phyloP scores from a whole-genome alignment of 2,113 vertebrate genomes.

The Salvator merianae region DNA sequence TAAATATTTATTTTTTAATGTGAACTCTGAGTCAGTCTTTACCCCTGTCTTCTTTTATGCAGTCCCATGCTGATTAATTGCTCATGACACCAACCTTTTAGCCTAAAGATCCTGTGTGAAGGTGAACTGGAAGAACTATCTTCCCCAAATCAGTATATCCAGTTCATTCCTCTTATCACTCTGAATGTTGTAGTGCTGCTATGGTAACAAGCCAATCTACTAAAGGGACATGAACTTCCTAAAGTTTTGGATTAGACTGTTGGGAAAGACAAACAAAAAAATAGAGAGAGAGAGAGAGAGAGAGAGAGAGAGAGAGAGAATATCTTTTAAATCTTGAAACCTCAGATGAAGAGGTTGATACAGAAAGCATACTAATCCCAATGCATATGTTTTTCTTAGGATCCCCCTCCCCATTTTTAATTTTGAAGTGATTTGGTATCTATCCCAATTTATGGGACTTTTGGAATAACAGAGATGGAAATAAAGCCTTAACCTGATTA shows the following conservation, averaged over 20 bases:
- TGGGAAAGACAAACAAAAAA: no score
- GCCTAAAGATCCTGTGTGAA: no score
- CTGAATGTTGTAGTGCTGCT: slow-evolving; percentile 13
- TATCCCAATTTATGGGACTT: no score
- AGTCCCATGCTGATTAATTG: no score
- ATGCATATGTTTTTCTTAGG: background rate
- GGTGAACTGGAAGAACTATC: no score
- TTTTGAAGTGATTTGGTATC: background rate
- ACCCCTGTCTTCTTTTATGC: no score
- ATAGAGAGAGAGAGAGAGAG: no score
- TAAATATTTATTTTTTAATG: no score
- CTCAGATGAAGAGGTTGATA: background rate
- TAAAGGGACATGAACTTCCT: background rate
- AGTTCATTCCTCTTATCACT: background rate
- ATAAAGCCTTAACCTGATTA: background rate
- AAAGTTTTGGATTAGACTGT: background rate
- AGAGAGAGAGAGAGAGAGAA: background rate
- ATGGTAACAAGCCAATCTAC: slow-evolving; percentile 14
- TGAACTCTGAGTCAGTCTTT: no score
- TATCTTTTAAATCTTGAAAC: background rate
- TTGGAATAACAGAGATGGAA: background rate
- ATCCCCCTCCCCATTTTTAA: no score
- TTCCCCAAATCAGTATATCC: no score
- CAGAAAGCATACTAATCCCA: background rate
- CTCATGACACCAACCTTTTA: no score